phyloP scores from a whole-genome alignment of 2,888 invertebrate genomes.

The Tetranychus truncatus region DNA sequence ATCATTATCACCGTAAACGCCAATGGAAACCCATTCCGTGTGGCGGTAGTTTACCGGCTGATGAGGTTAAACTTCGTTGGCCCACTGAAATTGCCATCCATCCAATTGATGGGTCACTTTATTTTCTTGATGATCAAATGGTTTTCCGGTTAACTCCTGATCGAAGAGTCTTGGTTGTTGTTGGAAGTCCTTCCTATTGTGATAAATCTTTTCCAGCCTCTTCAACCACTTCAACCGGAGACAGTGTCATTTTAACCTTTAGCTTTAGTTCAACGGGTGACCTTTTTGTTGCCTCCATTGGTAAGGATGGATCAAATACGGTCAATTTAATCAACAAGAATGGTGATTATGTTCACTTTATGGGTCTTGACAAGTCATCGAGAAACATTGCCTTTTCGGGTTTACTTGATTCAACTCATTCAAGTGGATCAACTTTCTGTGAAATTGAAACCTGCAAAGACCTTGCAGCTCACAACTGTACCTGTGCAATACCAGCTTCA shows the following conservation, averaged over 20 bases:
- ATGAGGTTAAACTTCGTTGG: slow-evolving; percentile 53
- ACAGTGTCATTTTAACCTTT: slow-evolving; percentile 7
- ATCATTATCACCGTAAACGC: not conserved
- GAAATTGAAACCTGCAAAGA: slow-evolving; percentile 39
- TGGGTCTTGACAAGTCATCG: slow-evolving; percentile 41
- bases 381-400: not conserved
- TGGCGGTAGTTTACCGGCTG: slow-evolving; percentile 61
- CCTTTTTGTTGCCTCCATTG: slow-evolving; percentile 83
- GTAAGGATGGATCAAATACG: slow-evolving; percentile 79
- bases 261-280: slow-evolving; percentile 51
- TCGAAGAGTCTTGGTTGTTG: slow-evolving; percentile 59
- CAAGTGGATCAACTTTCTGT: slow-evolving; percentile 15
- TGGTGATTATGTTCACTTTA: slow-evolving; percentile 77
- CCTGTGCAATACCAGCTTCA: slow-evolving; percentile 28
- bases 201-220: not conserved
- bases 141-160: slow-evolving; percentile 76
- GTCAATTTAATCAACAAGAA: slow-evolving; percentile 77
- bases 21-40: slow-evolving; percentile 61
- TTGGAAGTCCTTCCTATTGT: slow-evolving; percentile 69
- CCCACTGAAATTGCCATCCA: slow-evolving; percentile 88
- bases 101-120: slow-evolving; percentile 76
- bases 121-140: slow-evolving; percentile 84
- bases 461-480: slow-evolving; percentile 41
- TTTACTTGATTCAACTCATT: not conserved
- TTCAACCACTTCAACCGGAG: not conserved